Base-by-base conservation (phyloP, 2,888 invertebrate genomes). In the Cosmia pyralina region DNA sequence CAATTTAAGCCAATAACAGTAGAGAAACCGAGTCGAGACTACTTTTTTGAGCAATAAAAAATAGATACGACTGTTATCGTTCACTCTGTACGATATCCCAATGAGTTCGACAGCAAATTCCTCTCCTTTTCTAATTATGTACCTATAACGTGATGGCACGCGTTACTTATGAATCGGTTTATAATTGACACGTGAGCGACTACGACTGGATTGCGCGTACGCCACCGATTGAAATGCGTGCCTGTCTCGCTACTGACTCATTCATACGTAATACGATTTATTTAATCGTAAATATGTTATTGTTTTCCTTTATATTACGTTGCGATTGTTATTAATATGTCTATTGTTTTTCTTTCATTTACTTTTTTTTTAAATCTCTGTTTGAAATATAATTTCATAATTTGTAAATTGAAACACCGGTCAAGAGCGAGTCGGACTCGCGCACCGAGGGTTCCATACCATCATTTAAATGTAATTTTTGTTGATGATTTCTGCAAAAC, bases 91-190 rank as follows among this genome's bases (percentile, higher is more conserved):
- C n/a, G 53, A 50, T 41, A 59, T n/a, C n/a, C 48, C 17, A 28
- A 17, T 28, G 46, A 50, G 44, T 22, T 64, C 11, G 13, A 59
- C 10, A 60, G 53, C n/a, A n/a, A 50, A 34, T 53, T 63, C 28
- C 28, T 52, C 11, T 75, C 17, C 17, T 53, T 74, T 55, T 60
- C 17, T 50, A 50, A 70, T 76, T 60, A 5, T 38, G 1, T 34
- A 57, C 44, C 38, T 28, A 15, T 44, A 50, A 60, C 46, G 19
- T 38, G 15, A 53, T 50, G 53, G 44, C 75, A 63, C 66, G 57
- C 44, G 75, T 69, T 64, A 52, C n/a, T 53, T 69, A 69, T 65
- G 48, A 75, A 79, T 79, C 53, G 57, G 41, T 34, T 60, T 79
- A 66, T 78, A 79, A 78, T 75, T 53, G 75, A 75, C 74, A 64